Evolutionary conservation across 1,140 invertebrate genomes (phyloP).

Genomic region (Zaprionus vittiger): DNA sequence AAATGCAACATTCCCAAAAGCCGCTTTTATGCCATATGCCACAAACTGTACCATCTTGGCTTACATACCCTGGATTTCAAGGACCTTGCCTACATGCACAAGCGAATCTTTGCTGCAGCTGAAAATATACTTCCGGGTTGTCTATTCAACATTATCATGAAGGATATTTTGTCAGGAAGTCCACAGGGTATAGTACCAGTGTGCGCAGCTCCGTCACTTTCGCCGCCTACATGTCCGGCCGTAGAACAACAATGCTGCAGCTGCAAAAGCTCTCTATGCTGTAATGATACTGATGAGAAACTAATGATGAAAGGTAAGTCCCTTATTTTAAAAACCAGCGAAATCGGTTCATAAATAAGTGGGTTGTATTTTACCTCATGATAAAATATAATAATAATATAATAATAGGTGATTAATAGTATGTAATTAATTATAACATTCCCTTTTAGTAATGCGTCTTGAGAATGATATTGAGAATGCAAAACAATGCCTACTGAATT

Average conservation of each 20-base stretch:
- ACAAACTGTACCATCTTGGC: slow-evolving; percentile 65
- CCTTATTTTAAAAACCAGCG: not conserved
- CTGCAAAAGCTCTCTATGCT: slow-evolving; percentile 63
- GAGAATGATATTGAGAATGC: slow-evolving; percentile 64
- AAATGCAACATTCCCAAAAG: slow-evolving; percentile 67
- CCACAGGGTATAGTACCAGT: not conserved
- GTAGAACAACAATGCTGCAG: slow-evolving; percentile 50
- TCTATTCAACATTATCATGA: slow-evolving; percentile 66
- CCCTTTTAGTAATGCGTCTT: slow-evolving; percentile 49
- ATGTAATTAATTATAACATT: not conserved
- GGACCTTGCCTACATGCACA: slow-evolving; percentile 68
- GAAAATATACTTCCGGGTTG: slow-evolving; percentile 68
- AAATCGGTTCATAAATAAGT: not conserved
- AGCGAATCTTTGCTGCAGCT: slow-evolving; percentile 65
- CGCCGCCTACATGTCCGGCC: not conserved
- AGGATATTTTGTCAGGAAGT: slow-evolving; percentile 43
- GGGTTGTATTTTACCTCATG: no score
- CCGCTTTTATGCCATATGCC: slow-evolving; percentile 69
- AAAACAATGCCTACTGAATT: slow-evolving; percentile 47
- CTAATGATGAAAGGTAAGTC: slow-evolving; percentile 43
- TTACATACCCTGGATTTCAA: slow-evolving; percentile 61
- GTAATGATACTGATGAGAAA: slow-evolving; percentile 43
- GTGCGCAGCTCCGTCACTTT: not conserved
- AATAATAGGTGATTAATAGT: not conserved
- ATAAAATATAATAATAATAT: no score